Percentiles rank a stretch among this genome's conserved stretches.
These are phyloP conservation scores for Cyprinella venusta DNA, from an alignment of 2,797 vertebrate species.

Conservation along the genomic window DNA sequence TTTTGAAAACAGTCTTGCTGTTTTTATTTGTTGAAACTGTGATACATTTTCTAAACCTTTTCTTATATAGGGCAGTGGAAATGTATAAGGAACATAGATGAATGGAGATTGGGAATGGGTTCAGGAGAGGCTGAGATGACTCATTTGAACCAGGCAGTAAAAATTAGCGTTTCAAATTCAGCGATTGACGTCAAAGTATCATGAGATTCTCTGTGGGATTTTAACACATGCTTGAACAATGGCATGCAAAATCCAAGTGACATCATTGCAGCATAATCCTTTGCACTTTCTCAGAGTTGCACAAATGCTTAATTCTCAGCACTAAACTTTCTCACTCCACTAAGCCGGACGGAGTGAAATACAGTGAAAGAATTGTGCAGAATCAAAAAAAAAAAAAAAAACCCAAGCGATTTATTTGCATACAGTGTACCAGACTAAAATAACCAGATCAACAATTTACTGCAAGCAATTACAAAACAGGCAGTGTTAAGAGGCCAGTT, in stretches of 20 bases:
- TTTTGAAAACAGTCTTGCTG: neutral
- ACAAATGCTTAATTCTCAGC: neutral
- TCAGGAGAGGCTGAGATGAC: neutral
- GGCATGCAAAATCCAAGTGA: conserved; percentile 6
- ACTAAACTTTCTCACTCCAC: neutral
- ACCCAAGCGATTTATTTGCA: neutral
- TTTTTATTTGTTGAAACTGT: neutral
- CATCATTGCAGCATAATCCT: conserved; percentile 16
- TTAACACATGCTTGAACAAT: conserved; percentile 12
- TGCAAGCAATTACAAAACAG: conserved; percentile 20
- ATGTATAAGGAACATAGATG: neutral
- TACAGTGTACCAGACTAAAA: conserved; percentile 3
- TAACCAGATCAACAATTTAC: conserved; percentile 38
- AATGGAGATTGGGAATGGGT: neutral
- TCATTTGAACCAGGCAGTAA: conserved; percentile 14
- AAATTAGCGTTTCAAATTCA: conserved; percentile 17
- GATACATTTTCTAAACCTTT: neutral
- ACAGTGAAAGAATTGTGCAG: neutral
- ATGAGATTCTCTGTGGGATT: neutral
- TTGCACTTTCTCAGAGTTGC: neutral
- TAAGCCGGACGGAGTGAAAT: neutral
- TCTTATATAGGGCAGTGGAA: neutral
- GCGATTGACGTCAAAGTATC: conserved; percentile 18
- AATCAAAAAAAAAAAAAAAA: neutral
- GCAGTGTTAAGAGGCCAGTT: conserved; percentile 24